Percentiles rank a stretch among this genome's conserved stretches.
Conservation (phyloP, 2,797 vertebrate genomes). For the Alfaro cultratus region DNA sequence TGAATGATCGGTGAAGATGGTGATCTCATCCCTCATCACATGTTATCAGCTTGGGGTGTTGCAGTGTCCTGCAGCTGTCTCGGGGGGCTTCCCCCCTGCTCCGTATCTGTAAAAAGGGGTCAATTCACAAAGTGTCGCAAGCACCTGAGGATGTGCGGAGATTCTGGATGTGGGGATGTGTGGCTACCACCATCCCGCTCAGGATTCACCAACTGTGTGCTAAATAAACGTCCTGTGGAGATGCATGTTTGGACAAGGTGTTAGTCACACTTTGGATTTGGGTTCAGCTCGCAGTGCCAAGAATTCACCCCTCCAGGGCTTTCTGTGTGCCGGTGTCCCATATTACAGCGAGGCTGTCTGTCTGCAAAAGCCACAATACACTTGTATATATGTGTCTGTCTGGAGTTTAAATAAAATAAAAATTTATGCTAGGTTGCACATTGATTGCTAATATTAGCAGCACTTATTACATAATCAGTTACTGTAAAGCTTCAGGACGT, state of each 20-base stretch:
- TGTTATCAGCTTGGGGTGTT: conserved; percentile 64
- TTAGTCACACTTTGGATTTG: conserved; percentile 73
- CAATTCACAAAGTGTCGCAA: conserved; percentile 81
- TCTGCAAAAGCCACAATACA: conserved; percentile 54
- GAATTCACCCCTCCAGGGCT: conserved; percentile 78
- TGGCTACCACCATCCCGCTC: conserved; percentile 11
- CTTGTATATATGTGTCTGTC: conserved; percentile 69
- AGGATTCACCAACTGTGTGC: conserved; percentile 10
- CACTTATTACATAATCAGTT: background rate
- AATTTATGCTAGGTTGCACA: background rate
- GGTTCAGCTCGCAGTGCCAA: conserved; percentile 52
- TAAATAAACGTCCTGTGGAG: conserved; percentile 8
- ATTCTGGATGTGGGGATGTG: conserved; percentile 23
- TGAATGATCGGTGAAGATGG: conserved; percentile 72
- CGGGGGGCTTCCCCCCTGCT: conserved; percentile 58
- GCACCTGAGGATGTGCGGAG: conserved; percentile 52
- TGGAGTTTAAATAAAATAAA: background rate
- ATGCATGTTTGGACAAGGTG: conserved; percentile 42
- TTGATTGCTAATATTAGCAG: background rate
- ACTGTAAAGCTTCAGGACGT: background rate
- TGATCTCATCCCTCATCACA: conserved; percentile 80
- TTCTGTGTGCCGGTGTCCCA: conserved; percentile 63
- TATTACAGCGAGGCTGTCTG: conserved; percentile 49
- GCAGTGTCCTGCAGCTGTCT: conserved; percentile 75
- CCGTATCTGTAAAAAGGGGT: conserved; percentile 62